Evolutionary conservation across 35 echinoderm and acorn worm genomes (phyloP).

Genomic region (Holothuria glaberrima): DNA sequence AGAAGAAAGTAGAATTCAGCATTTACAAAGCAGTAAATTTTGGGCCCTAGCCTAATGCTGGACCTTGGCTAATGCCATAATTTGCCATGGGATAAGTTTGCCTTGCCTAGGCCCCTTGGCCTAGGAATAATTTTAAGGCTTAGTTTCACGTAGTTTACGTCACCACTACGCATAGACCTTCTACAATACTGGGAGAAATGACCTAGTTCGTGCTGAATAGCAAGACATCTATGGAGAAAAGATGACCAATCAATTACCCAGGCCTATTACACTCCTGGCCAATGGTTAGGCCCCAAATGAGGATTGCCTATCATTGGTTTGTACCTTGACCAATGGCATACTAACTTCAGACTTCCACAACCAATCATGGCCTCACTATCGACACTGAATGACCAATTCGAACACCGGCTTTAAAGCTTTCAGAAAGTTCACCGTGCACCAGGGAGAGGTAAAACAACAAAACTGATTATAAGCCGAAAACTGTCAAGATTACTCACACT

Average conservation of each 20-base stretch:
- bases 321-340: constrained; percentile 27
- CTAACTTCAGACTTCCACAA: background rate
- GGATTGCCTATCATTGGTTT: constrained; percentile 44
- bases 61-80: no score
- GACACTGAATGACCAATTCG: no score
- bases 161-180: background rate
- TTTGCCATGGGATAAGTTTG: background rate
- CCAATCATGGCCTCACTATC: constrained; percentile 18
- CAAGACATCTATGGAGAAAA: background rate
- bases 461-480: no score
- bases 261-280: constrained; percentile 11
- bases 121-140: background rate
- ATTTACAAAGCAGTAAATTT: background rate
- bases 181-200: background rate
- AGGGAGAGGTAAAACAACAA: no score
- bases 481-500: no score
- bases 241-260: background rate
- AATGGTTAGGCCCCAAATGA: constrained; percentile 29
- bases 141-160: background rate
- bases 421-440: no score
- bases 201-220: background rate
- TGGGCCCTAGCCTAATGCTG: no score
- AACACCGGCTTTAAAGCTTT: no score
- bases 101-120: background rate
- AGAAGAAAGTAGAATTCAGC: no score